Conservation (phyloP, 2,113 vertebrate species). For the Puffinus mauretanicus region DNA sequence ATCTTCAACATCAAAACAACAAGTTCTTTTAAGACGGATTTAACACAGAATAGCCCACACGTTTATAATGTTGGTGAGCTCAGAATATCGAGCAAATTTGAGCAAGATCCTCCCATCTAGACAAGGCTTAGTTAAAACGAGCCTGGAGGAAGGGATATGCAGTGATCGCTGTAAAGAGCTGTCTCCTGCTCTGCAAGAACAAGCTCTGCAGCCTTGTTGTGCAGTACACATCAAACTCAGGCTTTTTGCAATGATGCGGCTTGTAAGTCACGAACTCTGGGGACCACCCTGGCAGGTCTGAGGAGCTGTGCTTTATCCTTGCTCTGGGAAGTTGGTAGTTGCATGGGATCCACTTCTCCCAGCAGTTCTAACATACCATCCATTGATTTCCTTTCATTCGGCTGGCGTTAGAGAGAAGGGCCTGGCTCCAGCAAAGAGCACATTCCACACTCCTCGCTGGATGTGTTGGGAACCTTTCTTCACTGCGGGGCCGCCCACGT, state of each 20-base stretch:
- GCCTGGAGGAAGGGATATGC: not conserved
- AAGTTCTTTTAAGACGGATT: not conserved
- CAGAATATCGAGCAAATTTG: not conserved
- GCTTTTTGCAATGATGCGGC: not conserved
- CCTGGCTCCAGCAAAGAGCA: not conserved
- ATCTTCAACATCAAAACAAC: not conserved
- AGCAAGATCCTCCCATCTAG: not conserved
- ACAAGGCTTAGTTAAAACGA: not conserved
- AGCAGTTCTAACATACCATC: not conserved
- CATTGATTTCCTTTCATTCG: not conserved
- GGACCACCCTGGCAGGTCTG: not conserved
- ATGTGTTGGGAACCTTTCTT: not conserved
- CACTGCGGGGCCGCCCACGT: accelerated
- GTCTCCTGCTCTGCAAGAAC: not conserved
- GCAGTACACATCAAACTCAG: not conserved
- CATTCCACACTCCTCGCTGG: not conserved
- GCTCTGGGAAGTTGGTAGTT: not conserved
- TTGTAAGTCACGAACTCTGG: not conserved
- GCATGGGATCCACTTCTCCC: not conserved
- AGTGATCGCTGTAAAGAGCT: not conserved
- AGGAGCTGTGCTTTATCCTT: not conserved
- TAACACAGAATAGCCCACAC: not conserved
- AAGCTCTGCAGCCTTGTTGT: accelerated
- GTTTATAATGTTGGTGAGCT: not conserved
- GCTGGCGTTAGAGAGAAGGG: not conserved